Conservation (phyloP, 2,888 invertebrate species). For the Cephus nigrinus region DNA sequence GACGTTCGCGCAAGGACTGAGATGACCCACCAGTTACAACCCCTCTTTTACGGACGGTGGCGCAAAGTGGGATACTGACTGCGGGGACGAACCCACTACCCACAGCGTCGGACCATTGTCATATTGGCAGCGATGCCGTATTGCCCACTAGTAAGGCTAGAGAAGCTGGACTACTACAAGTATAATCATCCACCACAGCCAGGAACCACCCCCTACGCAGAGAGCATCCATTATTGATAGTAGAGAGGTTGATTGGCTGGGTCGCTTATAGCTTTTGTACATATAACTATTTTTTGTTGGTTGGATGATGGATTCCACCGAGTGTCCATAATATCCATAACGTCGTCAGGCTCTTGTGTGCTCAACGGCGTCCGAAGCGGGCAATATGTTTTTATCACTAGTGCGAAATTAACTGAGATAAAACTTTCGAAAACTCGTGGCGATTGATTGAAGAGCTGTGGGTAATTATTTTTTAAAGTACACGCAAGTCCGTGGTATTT, state of each 20-base stretch:
- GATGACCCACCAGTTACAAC: conserved; percentile 37
- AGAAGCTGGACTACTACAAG: background rate
- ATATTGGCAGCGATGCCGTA: background rate
- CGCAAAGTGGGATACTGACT: background rate
- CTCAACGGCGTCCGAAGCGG: background rate
- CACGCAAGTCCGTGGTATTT: background rate
- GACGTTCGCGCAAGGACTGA: conserved; percentile 53
- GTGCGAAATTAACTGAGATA: background rate
- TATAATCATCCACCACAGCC: background rate
- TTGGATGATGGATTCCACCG: background rate
- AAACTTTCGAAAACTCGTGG: background rate
- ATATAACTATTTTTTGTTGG: background rate
- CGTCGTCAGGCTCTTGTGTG: background rate
- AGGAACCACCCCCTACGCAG: background rate
- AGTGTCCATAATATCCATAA: background rate
- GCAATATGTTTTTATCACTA: background rate
- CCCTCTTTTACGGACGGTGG: conserved; percentile 13
- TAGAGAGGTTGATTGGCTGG: background rate
- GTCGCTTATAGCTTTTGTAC: background rate
- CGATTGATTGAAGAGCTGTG: background rate
- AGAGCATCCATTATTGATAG: background rate
- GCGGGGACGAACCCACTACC: background rate
- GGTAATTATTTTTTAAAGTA: background rate
- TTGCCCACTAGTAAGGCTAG: background rate
- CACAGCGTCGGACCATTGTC: background rate